Evolutionary conservation across 1,140 invertebrate genomes (phyloP), one percentile per base, ranked within the genome.

Genomic region (Odontomachus brunneus): DNA sequence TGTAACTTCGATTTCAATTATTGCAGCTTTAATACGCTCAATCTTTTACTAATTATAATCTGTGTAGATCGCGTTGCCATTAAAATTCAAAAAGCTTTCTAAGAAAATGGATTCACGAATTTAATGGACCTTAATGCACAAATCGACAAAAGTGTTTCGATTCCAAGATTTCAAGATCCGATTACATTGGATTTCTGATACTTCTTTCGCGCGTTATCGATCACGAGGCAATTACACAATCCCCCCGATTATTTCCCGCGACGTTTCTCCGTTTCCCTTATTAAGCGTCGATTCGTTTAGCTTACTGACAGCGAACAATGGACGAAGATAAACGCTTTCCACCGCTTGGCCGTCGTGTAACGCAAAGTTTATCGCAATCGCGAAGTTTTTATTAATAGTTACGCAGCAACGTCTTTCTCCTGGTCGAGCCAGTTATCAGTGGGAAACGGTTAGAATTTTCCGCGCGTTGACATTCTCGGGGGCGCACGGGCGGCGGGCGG

Each of bases 331-430:
- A 80, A 71, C 51, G 75, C 53, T 4, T 22, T 19, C 53, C n/a
- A n/a, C n/a, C n/a, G n/a, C 53, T 19, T 4, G 53, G n/a, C 60
- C 9, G 33, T 51, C 38, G 65, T 19, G 22, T 17, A 48, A 57
- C 75, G 49, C 53, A 80, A 80, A 80, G 65, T 80, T 80, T 80
- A 80, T 80, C 51, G 49, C 75, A 80, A 71, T 80, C 19, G 65
- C 51, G 14, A 80, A 80, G 75, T 80, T 80, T 80, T 80, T 80
- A 80, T 80, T 80, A 80, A 71, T 80, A 80, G 75, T 69, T 71
- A 71, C 75, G 75, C 75, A 71, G 38, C 51, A 2, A 38, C 51
- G 75, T 80, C 65, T 48, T 26, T 65, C 26, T 49, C 19, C n/a
- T 71, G 44, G 15, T 69, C 51, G 51, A 48, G 75, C 75, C 49